Evolutionary conservation across 2,888 invertebrate genomes (phyloP).

Genomic region (Brachypalpus laphriformis): DNA sequence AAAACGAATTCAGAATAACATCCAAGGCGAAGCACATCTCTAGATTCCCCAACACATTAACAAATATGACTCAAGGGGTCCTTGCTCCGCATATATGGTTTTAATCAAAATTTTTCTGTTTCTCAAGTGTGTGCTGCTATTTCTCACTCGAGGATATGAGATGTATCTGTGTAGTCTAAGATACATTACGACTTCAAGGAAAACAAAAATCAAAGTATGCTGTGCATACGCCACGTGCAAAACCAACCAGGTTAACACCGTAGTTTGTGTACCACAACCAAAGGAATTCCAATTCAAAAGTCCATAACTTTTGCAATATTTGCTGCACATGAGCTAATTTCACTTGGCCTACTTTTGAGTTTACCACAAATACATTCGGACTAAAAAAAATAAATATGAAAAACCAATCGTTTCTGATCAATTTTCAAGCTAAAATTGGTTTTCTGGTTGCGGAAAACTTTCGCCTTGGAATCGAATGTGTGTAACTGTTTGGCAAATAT

Average conservation of each 20-base stretch:
- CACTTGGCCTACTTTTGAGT: constrained; percentile 28
- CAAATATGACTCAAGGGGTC: constrained; percentile 24
- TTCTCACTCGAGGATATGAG: constrained; percentile 1
- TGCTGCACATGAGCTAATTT: constrained; percentile 24
- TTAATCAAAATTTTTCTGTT: background rate
- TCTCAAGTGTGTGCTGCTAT: background rate
- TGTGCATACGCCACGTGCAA: background rate
- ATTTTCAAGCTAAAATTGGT: constrained; percentile 11
- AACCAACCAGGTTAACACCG: constrained; percentile 4
- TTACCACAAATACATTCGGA: background rate
- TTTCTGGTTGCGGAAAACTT: background rate
- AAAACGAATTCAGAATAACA: too few relatives aligned
- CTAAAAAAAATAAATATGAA: background rate
- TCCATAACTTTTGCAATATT: constrained; percentile 54
- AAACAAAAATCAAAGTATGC: constrained; percentile 6
- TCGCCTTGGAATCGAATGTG: constrained; percentile 11
- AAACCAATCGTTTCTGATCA: constrained; percentile 7
- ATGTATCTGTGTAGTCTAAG: background rate
- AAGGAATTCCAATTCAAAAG: constrained; percentile 27
- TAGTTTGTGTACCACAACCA: background rate
- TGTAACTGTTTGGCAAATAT: constrained; percentile 39
- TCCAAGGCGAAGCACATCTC: background rate
- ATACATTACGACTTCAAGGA: background rate
- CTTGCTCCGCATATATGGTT: background rate
- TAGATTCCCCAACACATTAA: background rate